These are phyloP conservation scores for Plutomurus gul DNA, from an alignment of 1,140 invertebrate genomes.

Conservation along the genomic window DNA sequence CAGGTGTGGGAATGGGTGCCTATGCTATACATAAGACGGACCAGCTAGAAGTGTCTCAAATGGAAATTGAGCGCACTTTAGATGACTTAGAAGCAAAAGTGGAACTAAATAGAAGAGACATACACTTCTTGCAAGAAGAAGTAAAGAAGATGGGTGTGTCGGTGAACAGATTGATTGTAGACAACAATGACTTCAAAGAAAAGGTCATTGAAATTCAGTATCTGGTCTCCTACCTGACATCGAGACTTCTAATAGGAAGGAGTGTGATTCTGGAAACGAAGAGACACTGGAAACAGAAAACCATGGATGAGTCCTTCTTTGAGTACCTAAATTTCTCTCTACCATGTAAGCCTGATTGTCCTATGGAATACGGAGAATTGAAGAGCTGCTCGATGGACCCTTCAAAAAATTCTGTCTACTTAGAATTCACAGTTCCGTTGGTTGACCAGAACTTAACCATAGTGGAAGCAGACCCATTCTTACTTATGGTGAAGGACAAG, in stretches of 20 bases:
- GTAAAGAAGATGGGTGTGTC: conserved; percentile 16
- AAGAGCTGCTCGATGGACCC: not conserved
- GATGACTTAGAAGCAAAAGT: not conserved
- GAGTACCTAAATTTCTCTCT: conserved; percentile 36
- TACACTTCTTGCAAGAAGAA: conserved; percentile 9
- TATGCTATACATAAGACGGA: conserved; percentile 6
- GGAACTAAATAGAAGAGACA: not conserved
- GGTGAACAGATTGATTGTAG: conserved; percentile 54
- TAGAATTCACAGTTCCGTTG: conserved; percentile 31
- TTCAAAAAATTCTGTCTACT: not conserved
- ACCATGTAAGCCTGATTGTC: conserved; percentile 34
- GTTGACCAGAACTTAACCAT: conserved; percentile 18
- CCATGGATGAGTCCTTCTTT: not conserved
- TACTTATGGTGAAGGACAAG: not conserved
- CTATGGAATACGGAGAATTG: conserved; percentile 2
- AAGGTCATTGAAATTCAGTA: not conserved
- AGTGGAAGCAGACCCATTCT: conserved; percentile 40
- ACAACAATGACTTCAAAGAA: not conserved
- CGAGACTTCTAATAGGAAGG: not conserved
- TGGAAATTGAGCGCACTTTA: not conserved
- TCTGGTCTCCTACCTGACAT: not conserved
- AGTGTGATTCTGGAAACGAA: not conserved
- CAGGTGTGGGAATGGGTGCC: not conserved
- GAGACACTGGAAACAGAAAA: not conserved
- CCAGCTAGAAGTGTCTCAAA: not conserved